Conservation (phyloP, 1,140 invertebrate genomes). For the Camponotus floridanus region DNA sequence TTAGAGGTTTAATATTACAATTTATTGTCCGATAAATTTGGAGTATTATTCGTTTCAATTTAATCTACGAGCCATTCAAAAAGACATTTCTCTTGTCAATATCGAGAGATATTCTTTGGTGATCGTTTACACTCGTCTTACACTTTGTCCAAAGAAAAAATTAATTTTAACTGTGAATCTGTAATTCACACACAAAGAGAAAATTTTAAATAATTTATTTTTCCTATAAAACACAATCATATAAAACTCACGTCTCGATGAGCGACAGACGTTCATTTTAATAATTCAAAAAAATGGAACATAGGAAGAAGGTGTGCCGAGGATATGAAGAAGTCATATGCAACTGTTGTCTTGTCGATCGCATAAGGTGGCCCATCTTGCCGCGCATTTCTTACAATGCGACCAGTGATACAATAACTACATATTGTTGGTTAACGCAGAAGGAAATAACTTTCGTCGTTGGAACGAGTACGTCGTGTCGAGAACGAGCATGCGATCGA, state of each 20-base stretch:
- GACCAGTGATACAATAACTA: constrained; percentile 3
- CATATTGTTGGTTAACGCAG: constrained; percentile 10
- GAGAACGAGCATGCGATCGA: constrained; percentile 65
- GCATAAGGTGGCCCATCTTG: background rate
- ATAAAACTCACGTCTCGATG: background rate
- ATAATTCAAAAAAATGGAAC: background rate
- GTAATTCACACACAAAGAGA: background rate
- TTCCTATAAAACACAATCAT: background rate
- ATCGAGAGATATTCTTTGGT: background rate
- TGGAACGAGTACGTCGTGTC: constrained; percentile 35
- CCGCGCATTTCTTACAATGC: constrained; percentile 7
- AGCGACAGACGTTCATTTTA: background rate
- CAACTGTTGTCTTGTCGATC: constrained; percentile 11
- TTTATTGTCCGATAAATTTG: constrained; percentile 11
- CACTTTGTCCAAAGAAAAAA: no score
- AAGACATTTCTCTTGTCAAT: background rate
- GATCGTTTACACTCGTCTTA: no score
- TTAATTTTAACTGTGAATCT: background rate
- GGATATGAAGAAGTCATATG: background rate
- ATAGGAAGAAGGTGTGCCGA: background rate
- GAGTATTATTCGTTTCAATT: background rate
- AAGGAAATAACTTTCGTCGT: constrained; percentile 55
- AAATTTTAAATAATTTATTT: background rate
- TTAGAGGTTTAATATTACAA: background rate
- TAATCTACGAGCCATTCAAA: background rate